These are phyloP conservation scores for Falco novaeseelandiae DNA, from an alignment of 2,797 vertebrate genomes.

Conservation along the genomic window DNA sequence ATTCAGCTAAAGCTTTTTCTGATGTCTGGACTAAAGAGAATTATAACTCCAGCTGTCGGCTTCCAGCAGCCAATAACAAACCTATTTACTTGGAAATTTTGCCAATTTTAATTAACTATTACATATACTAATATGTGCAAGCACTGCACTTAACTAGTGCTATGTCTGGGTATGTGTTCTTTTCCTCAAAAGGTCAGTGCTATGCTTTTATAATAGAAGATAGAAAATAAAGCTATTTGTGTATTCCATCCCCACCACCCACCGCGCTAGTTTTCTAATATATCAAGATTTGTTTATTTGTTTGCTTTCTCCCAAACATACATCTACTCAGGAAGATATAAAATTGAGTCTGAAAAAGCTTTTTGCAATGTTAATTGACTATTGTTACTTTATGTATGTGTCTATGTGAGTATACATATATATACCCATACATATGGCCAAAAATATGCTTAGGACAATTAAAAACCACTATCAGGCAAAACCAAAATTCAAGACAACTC, in stretches of 20 bases:
- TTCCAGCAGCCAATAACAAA: slow-evolving; percentile 17
- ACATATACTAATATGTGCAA: not conserved
- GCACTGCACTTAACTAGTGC: not conserved
- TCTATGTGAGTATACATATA: not conserved
- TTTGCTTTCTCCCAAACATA: not conserved
- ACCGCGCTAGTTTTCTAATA: not conserved
- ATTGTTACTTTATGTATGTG: not conserved
- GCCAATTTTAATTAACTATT: slow-evolving; percentile 46
- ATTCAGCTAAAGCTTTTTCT: slow-evolving; percentile 18
- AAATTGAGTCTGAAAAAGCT: slow-evolving; percentile 17
- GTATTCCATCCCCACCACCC: not conserved
- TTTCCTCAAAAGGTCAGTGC: not conserved
- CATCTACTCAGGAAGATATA: not conserved
- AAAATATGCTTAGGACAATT: slow-evolving; percentile 52
- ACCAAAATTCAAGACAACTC: not conserved
- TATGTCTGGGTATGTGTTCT: not conserved
- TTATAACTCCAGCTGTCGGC: slow-evolving; percentile 39
- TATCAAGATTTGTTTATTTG: not conserved
- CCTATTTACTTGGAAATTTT: slow-evolving; percentile 31
- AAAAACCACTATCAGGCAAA: not conserved
- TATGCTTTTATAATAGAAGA: not conserved
- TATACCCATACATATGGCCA: slow-evolving; percentile 9
- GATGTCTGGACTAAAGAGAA: slow-evolving; percentile 44
- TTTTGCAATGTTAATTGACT: slow-evolving; percentile 11
- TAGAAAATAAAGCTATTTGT: not conserved